Percentiles rank a stretch among this genome's conserved stretches.
phyloP scores from a whole-genome alignment of 1,140 invertebrate genomes.

The Microplitis demolitor region DNA sequence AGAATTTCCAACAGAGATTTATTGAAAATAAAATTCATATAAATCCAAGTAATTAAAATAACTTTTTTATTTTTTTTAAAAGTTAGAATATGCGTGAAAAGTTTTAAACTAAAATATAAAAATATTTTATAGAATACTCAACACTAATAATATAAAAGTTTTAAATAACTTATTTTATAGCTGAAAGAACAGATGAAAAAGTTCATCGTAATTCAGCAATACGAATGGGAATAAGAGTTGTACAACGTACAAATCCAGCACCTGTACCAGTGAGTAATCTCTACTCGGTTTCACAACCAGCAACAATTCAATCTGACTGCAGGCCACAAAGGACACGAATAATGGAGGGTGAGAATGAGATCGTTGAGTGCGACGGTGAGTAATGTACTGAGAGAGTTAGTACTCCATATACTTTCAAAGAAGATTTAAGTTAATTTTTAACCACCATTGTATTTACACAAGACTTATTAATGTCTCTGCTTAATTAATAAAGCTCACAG shows the following conservation, averaged over 20 bases:
- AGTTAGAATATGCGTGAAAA: too few species aligned
- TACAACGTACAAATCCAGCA: slow-evolving; percentile 66
- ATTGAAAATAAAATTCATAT: too few species aligned
- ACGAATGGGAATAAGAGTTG: slow-evolving; percentile 82
- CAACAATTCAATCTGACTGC: slow-evolving; percentile 11
- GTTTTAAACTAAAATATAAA: too few species aligned
- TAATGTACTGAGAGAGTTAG: background rate
- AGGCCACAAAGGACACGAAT: slow-evolving; percentile 11
- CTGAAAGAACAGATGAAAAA: slow-evolving; percentile 77
- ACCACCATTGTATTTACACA: background rate
- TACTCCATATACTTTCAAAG: background rate
- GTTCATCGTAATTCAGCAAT: slow-evolving; percentile 75
- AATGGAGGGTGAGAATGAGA: slow-evolving; percentile 38
- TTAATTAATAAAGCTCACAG: too few species aligned
- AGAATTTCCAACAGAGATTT: too few species aligned
- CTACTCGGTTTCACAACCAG: slow-evolving; percentile 43
- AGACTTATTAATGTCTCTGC: too few species aligned
- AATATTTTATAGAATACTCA: too few species aligned
- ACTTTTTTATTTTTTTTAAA: too few species aligned
- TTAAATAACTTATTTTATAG: slow-evolving; percentile 52
- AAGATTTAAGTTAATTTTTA: too few species aligned
- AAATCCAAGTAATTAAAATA: too few species aligned
- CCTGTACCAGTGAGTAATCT: slow-evolving; percentile 51
- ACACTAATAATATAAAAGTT: too few species aligned
- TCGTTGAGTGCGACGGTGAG: slow-evolving; percentile 43